phyloP scores from a whole-genome alignment of 2,797 vertebrate genomes.

The Sibirionetta formosa region DNA sequence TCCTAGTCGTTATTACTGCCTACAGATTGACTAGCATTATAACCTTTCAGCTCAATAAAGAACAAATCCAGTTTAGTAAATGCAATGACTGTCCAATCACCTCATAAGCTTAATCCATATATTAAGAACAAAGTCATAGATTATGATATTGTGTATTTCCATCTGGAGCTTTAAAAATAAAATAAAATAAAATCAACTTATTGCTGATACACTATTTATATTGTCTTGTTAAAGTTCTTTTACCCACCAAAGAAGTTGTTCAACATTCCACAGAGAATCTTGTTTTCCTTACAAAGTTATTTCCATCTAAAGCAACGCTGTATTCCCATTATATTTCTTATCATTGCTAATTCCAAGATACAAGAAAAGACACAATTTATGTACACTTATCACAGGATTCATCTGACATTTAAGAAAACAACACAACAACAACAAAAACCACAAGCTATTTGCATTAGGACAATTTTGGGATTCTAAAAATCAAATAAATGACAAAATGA shows the following conservation, averaged over 20 bases:
- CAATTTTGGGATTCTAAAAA: not conserved
- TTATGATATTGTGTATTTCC: not conserved
- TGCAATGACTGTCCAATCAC: not conserved
- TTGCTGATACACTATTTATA: not conserved
- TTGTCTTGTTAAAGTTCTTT: not conserved
- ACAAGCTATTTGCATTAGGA: not conserved
- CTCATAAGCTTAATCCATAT: not conserved
- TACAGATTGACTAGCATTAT: not conserved
- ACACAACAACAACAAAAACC: not conserved
- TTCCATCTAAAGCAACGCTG: not conserved
- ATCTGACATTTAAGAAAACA: not conserved
- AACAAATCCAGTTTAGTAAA: not conserved
- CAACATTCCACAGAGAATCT: not conserved
- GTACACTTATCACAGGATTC: not conserved
- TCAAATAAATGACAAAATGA: not conserved
- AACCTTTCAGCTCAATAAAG: not conserved
- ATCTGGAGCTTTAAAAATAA: not conserved
- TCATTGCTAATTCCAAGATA: not conserved
- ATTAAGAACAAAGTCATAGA: not conserved
- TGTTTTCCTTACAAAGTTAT: not conserved
- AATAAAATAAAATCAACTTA: not conserved
- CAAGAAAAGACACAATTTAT: not conserved
- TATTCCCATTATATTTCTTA: not conserved
- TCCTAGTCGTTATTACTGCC: not conserved
- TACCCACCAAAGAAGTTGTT: not conserved